Evolutionary conservation across 2,113 vertebrate genomes (phyloP).

Genomic region (Cebus imitator): DNA sequence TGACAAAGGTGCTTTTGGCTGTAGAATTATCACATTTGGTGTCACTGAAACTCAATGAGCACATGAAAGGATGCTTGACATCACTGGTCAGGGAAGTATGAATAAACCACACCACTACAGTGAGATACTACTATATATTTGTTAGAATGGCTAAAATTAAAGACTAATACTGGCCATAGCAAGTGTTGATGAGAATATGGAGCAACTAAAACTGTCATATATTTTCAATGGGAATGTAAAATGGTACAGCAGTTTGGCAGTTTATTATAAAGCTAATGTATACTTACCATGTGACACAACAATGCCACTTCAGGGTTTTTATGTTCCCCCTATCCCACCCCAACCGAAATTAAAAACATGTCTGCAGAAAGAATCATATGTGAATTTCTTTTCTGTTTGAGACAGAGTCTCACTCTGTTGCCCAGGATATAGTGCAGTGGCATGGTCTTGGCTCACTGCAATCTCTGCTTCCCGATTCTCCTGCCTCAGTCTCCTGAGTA

Average conservation of each 20-base stretch:
- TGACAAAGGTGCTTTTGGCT: neutral
- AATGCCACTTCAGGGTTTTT: neutral
- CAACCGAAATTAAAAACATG: neutral
- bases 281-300: neutral
- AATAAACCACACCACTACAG: neutral
- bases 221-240: neutral
- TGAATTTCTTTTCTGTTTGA: neutral
- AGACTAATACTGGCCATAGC: neutral
- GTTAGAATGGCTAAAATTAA: neutral
- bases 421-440: too few species aligned
- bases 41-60: neutral
- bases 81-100: neutral
- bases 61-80: neutral
- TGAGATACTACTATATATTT: neutral
- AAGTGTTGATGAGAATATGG: neutral
- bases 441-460: too few species aligned
- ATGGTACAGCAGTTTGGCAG: neutral
- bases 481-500: too few species aligned
- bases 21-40: neutral
- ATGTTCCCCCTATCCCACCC: too few species aligned
- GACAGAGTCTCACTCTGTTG: too few species aligned
- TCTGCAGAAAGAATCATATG: neutral
- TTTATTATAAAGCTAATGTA: neutral
- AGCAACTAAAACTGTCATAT: neutral
- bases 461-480: too few species aligned